Evolutionary conservation across 2,888 invertebrate genomes (phyloP).

Genomic region (Eupithecia insigniata): DNA sequence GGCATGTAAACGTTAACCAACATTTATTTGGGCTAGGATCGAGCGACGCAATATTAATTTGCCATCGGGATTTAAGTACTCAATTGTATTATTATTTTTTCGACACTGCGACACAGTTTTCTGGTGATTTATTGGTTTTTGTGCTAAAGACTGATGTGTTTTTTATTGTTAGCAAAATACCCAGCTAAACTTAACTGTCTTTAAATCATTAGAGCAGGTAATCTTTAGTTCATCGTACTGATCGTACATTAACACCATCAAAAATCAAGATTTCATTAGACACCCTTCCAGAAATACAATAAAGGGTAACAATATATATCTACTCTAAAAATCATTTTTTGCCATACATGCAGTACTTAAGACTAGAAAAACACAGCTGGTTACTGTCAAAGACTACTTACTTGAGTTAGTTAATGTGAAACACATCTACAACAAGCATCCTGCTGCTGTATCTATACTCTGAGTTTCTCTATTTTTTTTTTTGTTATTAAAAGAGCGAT

Average conservation of each 20-base stretch:
- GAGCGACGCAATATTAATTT: slow-evolving; percentile 31
- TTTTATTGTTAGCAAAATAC: neutral
- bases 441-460: neutral
- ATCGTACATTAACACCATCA: neutral
- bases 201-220: neutral
- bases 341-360: neutral
- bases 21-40: slow-evolving; percentile 28
- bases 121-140: neutral
- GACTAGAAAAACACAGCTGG: neutral
- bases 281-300: neutral
- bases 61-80: slow-evolving; percentile 2
- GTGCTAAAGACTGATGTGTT: neutral
- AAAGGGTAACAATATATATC: neutral
- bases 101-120: slow-evolving; percentile 20
- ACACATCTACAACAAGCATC: neutral
- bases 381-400: neutral
- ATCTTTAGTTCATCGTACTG: neutral
- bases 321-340: neutral
- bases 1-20: slow-evolving; percentile 33
- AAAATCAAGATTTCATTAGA: neutral
- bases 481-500: too few relatives aligned
- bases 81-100: slow-evolving; percentile 28
- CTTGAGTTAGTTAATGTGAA: neutral
- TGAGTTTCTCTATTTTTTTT: neutral
- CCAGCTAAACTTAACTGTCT: neutral